Evolutionary conservation across 2,113 vertebrate species (phyloP).

Genomic region (Phylloscopus trochiloides): DNA sequence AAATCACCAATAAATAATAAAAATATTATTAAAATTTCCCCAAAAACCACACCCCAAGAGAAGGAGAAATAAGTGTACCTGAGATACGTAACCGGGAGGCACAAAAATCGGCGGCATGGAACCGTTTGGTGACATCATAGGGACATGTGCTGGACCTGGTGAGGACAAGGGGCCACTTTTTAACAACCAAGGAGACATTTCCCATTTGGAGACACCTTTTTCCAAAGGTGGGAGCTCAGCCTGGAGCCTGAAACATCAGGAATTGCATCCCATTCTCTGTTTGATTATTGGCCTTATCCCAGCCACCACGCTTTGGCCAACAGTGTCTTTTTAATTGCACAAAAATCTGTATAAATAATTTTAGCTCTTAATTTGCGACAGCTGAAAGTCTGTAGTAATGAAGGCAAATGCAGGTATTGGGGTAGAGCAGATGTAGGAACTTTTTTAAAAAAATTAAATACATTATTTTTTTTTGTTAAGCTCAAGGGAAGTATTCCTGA

Average conservation of each 20-base stretch:
- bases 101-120: conserved; percentile 83
- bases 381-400: not conserved
- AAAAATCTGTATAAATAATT: not conserved
- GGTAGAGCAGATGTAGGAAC: not conserved
- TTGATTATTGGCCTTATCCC: not conserved
- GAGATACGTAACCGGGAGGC: conserved; percentile 83
- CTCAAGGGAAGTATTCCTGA: not conserved
- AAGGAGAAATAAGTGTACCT: conserved; percentile 63
- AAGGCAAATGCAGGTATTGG: not conserved
- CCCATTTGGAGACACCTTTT: not conserved
- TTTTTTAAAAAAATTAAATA: not conserved
- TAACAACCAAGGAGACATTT: not conserved
- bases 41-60: not conserved
- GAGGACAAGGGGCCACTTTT: not conserved
- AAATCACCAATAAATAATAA: not conserved
- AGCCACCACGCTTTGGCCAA: fast-evolving
- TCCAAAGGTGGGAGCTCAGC: not conserved
- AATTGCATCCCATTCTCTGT: not conserved
- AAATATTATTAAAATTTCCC: not conserved
- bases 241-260: not conserved
- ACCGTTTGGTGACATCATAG: conserved; percentile 83
- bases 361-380: not conserved
- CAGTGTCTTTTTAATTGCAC: not conserved
- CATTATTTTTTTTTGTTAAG: not conserved
- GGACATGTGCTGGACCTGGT: conserved; percentile 82